phyloP scores from a whole-genome alignment of 2,113 vertebrate genomes.

The Crotalus helleri region DNA sequence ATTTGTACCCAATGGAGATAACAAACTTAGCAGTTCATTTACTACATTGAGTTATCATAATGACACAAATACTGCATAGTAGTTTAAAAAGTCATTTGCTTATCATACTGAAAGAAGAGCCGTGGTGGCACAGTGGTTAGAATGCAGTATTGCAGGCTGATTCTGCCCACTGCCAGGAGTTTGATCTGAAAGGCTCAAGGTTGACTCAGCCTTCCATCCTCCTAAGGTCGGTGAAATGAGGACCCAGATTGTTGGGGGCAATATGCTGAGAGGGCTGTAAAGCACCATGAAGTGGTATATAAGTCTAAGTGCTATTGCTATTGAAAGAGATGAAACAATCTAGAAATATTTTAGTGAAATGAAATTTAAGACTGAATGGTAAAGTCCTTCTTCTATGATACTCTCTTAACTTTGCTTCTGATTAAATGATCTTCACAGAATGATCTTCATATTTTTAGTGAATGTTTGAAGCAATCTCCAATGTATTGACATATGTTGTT shows the following conservation, averaged over 20 bases:
- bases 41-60: background rate
- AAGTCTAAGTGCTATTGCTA: background rate
- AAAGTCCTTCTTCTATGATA: background rate
- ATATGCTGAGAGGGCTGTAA: background rate
- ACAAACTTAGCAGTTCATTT: background rate
- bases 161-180: background rate
- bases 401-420: background rate
- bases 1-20: background rate
- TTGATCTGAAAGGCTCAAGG: background rate
- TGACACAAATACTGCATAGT: background rate
- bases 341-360: background rate
- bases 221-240: background rate
- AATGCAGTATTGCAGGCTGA: background rate
- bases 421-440: background rate
- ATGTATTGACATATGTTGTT: slow-evolving; percentile 11
- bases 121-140: background rate
- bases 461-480: background rate
- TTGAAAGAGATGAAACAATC: background rate
- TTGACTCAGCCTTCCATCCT: background rate
- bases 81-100: background rate
- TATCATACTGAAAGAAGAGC: background rate
- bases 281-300: background rate
- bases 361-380: background rate
- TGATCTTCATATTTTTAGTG: background rate
- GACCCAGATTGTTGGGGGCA: background rate